phyloP scores from a whole-genome alignment of 2,888 invertebrate genomes.

The Lasioglossum marginatum region DNA sequence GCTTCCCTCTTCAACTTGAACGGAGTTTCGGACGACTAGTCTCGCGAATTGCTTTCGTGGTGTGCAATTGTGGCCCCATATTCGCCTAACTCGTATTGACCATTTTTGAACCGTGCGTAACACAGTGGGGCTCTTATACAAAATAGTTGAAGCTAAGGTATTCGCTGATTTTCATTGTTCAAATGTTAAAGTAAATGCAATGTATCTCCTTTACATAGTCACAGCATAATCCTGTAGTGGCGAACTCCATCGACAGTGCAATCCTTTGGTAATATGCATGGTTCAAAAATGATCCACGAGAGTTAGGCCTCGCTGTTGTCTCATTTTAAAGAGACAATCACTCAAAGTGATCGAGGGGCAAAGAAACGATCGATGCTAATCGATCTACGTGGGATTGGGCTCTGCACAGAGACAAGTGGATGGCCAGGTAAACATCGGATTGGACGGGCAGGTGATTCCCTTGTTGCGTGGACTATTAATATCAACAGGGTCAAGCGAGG shows the following conservation, averaged over 20 bases:
- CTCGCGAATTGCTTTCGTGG: neutral
- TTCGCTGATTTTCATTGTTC: neutral
- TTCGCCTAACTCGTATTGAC: neutral
- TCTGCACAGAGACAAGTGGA: constrained; percentile 1
- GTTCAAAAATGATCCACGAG: neutral
- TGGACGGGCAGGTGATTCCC: neutral
- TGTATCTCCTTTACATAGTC: neutral
- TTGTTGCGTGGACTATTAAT: neutral
- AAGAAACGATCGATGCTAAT: constrained; percentile 6
- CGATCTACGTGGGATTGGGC: constrained; percentile 29
- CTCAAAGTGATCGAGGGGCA: neutral
- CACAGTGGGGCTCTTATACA: neutral
- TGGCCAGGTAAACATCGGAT: neutral
- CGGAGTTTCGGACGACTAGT: constrained; percentile 40
- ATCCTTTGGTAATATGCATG: neutral
- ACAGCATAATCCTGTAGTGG: too few species aligned
- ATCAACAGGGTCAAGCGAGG: neutral
- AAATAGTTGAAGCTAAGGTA: neutral
- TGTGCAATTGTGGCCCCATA: neutral
- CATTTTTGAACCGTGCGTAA: neutral
- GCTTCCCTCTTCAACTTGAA: constrained; percentile 15
- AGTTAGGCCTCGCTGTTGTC: neutral
- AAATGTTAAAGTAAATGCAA: neutral
- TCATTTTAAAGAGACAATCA: neutral
- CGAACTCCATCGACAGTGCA: neutral